Evolutionary conservation across 1,140 invertebrate genomes (phyloP), one percentile per base, ranked within the genome.

Genomic region (Zaprionus tsacasi): DNA sequence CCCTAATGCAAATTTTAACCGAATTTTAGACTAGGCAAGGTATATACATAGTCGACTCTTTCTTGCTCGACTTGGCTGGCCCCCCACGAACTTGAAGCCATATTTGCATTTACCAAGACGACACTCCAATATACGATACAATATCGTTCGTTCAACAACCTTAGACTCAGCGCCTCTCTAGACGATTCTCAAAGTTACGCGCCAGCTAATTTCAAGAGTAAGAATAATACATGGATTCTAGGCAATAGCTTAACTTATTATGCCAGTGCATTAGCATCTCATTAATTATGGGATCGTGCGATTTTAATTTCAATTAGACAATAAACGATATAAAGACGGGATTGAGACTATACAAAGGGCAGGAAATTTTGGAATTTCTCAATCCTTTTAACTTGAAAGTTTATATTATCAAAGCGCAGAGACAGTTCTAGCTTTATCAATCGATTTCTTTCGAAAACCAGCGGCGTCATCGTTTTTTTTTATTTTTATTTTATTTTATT

Each of bases 211-310:
- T 35, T 35, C 10, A 7, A 35, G 33, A 35, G 1, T 15, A 45
- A 6, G 40, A 45, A 45, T 45, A 15, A 45, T 15, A 45, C n/a
- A 45, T 45, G 40, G 40, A 45, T 52, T 35, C 45, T 27, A 48
- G 43, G 3, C 30, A 15, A 13, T 43, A 57, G 17, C 57, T 57
- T 43, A 43, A 43, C 40, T 45, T 8, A 70, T 59, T 52, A 21
- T 21, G 21, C 54, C 38, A 64, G 30, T 11, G 21, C 21, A 70
- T 75, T 70, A 59, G 55, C 72, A 75, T 70, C 25, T 70, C 43
- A 70, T 70, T 75, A 64, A 33, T 21, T 21, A 21, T 11, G 33
- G n/a, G 36, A 38, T 63, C n/a, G 50, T 13, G 1, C 30, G 13
- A 59, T 25, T 55, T 43, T 6, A 6, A 43, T 43, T 43, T 43